Conservation (phyloP, 2,113 vertebrate genomes). For the Dicentrarchus labrax region DNA sequence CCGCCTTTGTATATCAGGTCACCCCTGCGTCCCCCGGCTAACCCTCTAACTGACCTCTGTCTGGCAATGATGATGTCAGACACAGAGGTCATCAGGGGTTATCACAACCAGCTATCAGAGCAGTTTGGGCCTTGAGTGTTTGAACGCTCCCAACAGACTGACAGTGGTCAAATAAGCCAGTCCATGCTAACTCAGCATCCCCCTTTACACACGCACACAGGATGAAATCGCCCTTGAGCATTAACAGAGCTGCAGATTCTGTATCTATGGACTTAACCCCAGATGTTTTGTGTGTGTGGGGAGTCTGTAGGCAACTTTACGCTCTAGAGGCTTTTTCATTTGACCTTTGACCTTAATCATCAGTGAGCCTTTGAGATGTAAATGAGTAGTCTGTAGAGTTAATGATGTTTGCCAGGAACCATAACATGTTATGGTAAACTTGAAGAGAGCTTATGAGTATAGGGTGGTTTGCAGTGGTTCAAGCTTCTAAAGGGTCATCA, state of each 20-base stretch:
- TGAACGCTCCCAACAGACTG: constrained; percentile 58
- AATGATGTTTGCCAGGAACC: constrained; percentile 56
- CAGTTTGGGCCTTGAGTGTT: constrained; percentile 62
- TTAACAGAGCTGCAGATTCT: constrained; percentile 50
- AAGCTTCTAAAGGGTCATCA: constrained; percentile 30
- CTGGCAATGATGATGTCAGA: constrained; percentile 65
- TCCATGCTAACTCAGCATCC: constrained; percentile 69
- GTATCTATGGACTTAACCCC: constrained; percentile 33
- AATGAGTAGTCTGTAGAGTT: constrained; percentile 26
- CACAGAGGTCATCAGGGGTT: constrained; percentile 67
- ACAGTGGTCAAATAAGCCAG: constrained; percentile 68
- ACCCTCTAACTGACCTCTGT: constrained; percentile 56
- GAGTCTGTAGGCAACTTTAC: neutral
- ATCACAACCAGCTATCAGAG: constrained; percentile 66
- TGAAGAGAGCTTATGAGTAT: constrained; percentile 13
- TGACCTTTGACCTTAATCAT: constrained; percentile 65
- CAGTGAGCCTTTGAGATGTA: constrained; percentile 8
- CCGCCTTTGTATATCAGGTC: constrained; percentile 19
- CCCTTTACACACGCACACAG: constrained; percentile 5
- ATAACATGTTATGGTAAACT: constrained; percentile 49
- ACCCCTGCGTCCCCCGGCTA: neutral
- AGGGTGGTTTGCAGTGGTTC: neutral
- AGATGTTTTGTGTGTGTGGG: constrained; percentile 43
- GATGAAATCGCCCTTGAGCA: constrained; percentile 62
- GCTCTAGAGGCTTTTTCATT: constrained; percentile 36